phyloP scores from a whole-genome alignment of 1,140 invertebrate species.

The Drosophila ohnishii region DNA sequence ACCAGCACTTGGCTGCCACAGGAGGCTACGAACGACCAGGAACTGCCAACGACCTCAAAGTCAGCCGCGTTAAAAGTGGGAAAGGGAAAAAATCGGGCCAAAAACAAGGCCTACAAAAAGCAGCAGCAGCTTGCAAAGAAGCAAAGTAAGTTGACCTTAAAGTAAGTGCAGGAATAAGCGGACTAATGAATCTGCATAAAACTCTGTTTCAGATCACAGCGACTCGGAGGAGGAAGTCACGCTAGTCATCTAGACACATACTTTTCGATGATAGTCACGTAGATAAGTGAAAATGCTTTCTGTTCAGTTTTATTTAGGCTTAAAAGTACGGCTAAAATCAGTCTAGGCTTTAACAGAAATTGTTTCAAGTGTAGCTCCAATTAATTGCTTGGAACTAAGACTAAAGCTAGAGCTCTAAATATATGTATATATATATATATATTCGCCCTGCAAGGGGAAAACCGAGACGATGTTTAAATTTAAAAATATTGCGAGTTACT shows the following conservation, averaged over 20 bases:
- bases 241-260: conserved; percentile 39
- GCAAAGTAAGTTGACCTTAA: conserved; percentile 23
- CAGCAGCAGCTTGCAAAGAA: conserved; percentile 2
- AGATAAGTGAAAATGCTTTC: conserved; percentile 38
- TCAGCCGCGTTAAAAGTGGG: conserved; percentile 3
- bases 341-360: conserved; percentile 50
- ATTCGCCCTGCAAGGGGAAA: neutral
- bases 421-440: conserved; percentile 1
- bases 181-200: conserved; percentile 17
- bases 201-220: conserved; percentile 52
- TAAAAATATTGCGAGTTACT: conserved; percentile 7
- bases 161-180: neutral
- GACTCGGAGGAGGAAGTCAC: conserved; percentile 66
- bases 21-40: conserved; percentile 12
- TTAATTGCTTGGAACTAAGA: conserved; percentile 5
- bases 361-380: conserved; percentile 13
- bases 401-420: conserved; percentile 32
- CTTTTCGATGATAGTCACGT: conserved; percentile 7
- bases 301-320: conserved; percentile 41
- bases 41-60: neutral
- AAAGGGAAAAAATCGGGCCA: conserved; percentile 34
- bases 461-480: conserved; percentile 13
- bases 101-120: conserved; percentile 40
- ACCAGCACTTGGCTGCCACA: conserved; percentile 47
- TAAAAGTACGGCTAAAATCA: conserved; percentile 44